A percentile compares a stretch with the other conserved stretches of the same genome.
phyloP scores from a whole-genome alignment of 2,113 vertebrate genomes.

The Paraplagusia blochii region DNA sequence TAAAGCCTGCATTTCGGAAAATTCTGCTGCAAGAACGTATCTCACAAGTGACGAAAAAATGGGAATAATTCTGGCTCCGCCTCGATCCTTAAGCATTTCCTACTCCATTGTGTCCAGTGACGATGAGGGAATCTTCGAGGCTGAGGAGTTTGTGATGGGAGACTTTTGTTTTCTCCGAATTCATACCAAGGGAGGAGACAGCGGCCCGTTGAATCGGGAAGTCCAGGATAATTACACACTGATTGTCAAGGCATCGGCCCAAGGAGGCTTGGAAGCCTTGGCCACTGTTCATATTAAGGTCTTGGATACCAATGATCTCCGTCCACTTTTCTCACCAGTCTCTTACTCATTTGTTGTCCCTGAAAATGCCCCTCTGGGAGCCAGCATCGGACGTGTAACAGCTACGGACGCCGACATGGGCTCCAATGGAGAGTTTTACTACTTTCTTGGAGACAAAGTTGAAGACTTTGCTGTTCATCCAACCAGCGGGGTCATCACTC shows the following conservation, averaged over 20 bases:
- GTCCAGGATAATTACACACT: conserved; percentile 94
- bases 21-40: conserved; percentile 90
- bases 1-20: conserved; percentile 90
- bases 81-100: conserved; percentile 84
- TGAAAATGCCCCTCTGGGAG: conserved; percentile 88
- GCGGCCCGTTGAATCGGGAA: conserved; percentile 90
- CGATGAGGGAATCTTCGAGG: conserved; percentile 89
- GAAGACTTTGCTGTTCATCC: conserved; percentile 94
- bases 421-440: conserved; percentile 96
- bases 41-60: conserved; percentile 86
- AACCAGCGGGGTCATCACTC: conserved; percentile 88
- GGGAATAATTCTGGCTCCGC: conserved; percentile 83
- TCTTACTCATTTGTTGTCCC: conserved; percentile 88
- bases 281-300: conserved; percentile 87
- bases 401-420: conserved; percentile 95
- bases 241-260: conserved; percentile 85
- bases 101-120: conserved; percentile 89
- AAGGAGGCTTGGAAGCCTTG: conserved; percentile 86
- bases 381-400: conserved; percentile 89
- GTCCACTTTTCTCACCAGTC: conserved; percentile 95
- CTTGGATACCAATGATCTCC: conserved; percentile 95
- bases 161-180: conserved; percentile 97
- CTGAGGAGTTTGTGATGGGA: conserved; percentile 88
- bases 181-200: conserved; percentile 89
- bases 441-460: conserved; percentile 89